Evolutionary conservation across 2,888 invertebrate genomes (phyloP), one percentile per base, ranked within the genome.

Genomic region (Melipona bicolor): DNA sequence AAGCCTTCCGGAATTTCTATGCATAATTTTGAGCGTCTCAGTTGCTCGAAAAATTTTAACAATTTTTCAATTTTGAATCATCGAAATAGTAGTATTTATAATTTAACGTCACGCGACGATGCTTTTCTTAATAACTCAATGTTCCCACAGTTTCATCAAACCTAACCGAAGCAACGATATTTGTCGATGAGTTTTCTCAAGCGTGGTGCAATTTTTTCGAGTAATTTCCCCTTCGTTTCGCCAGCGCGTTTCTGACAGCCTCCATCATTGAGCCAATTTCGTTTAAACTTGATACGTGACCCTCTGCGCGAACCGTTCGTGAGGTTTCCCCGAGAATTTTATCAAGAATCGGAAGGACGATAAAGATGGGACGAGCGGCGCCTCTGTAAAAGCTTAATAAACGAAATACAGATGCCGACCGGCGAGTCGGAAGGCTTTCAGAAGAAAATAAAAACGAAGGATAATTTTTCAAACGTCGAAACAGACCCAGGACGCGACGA

Each of bases 271-370:
- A 73, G 21, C 36, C 73, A 78, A 59, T 78, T 78, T 65, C 50
- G 56, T 65, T 65, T 72, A 72, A 65, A 78, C 62, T 73, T 73
- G 54, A 64, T 77, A 78, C 73, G 73, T 65, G 78, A 73, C 49
- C 27, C 32, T 50, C 49, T 32, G 24, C 52, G 32, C 1, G 65
- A 77, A 52, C 56, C 76, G 49, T n/a, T 69, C 70, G 62, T 52
- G 52, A 62, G 52, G 36, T 43, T 77, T 71, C 19, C 36, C 36
- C 64, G 64, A 72, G 64, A 71, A 77, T 71, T 77, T 72, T 5
- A 71, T 77, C 52, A 27, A 54, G 24, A 62, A 36, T 24, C 62
- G 77, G 43, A 52, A 9, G 43, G 62, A 72, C 21, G 61, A 43
- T 62, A 21, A 43, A 77, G 21, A 36, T 15, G 59, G n/a, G 15